Percentiles rank a stretch among this genome's conserved stretches.
Evolutionary conservation across 2,888 invertebrate species (phyloP).

Genomic region (Aspidapion aeneum): DNA sequence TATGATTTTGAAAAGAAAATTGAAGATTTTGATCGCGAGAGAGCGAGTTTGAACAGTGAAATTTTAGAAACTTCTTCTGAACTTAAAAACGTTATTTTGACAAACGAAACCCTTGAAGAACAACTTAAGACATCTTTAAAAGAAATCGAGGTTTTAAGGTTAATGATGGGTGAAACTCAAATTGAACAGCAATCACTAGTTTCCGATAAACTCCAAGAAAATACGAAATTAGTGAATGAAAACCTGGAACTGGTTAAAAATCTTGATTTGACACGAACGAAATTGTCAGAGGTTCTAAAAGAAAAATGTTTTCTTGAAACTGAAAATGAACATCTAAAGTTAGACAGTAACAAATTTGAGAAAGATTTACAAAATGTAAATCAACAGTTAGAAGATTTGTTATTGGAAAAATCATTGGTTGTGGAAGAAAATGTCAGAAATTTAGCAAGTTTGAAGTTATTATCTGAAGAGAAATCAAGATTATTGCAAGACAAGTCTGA

Average conservation of each 20-base stretch:
- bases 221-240: neutral
- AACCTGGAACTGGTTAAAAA: neutral
- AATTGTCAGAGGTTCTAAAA: neutral
- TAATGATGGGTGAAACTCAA: neutral
- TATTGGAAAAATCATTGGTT: neutral
- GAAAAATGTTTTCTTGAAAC: neutral
- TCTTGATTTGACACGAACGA: neutral
- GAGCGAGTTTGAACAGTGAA: neutral
- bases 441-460: slow-evolving; percentile 7
- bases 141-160: neutral
- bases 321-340: slow-evolving; percentile 1
- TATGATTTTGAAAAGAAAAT: neutral
- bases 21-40: neutral
- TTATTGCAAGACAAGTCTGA: slow-evolving; percentile 11
- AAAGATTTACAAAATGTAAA: no score
- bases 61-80: no score
- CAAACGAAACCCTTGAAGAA: neutral
- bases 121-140: neutral
- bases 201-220: neutral
- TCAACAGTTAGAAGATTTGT: slow-evolving; percentile 4
- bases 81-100: neutral
- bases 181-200: neutral
- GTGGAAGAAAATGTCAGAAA: neutral
- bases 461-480: slow-evolving; percentile 12
- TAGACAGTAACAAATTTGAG: neutral